Percentiles rank a stretch among this genome's conserved stretches.
Evolutionary conservation across 1,140 invertebrate genomes (phyloP).

Genomic region (Thaumatotibia leucotreta): DNA sequence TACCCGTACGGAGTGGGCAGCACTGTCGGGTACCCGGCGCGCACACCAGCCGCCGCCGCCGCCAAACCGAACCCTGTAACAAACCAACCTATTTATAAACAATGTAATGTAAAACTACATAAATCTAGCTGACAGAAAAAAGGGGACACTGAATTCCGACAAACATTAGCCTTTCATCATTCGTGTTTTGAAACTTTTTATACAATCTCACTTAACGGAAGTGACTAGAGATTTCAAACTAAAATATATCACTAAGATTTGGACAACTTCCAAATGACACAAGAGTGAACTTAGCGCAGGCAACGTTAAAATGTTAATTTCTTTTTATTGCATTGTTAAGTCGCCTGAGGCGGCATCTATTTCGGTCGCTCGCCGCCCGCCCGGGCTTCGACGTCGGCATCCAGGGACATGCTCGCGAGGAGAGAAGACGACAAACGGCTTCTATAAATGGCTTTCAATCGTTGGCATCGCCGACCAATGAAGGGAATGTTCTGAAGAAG

Average conservation of each 20-base stretch:
- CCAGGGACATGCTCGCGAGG: slow-evolving; percentile 55
- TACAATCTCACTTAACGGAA: slow-evolving; percentile 65
- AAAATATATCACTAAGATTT: slow-evolving; percentile 67
- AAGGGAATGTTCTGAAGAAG: slow-evolving; percentile 23
- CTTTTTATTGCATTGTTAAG: slow-evolving; percentile 77
- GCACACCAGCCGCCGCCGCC: slow-evolving; percentile 77
- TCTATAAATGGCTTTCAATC: slow-evolving; percentile 64
- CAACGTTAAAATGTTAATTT: slow-evolving; percentile 70
- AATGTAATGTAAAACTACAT: background rate
- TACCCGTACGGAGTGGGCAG: slow-evolving; percentile 85
- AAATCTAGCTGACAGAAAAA: slow-evolving; percentile 30
- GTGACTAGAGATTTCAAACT: slow-evolving; percentile 54
- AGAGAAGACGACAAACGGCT: slow-evolving; percentile 64
- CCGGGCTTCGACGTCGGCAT: slow-evolving; percentile 49
- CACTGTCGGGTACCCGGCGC: slow-evolving; percentile 83
- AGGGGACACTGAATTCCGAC: slow-evolving; percentile 24
- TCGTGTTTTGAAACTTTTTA: slow-evolving; percentile 44
- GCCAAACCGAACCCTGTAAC: slow-evolving; percentile 65
- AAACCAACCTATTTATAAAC: slow-evolving; percentile 39
- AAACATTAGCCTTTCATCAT: slow-evolving; percentile 47
- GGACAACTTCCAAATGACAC: slow-evolving; percentile 73
- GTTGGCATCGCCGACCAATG: slow-evolving; percentile 35
- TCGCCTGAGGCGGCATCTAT: slow-evolving; percentile 64
- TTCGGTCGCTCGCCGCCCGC: slow-evolving; percentile 65
- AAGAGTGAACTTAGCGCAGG: slow-evolving; percentile 70